Conservation (phyloP, 2,113 vertebrate species). For the Oostethus manadensis region DNA sequence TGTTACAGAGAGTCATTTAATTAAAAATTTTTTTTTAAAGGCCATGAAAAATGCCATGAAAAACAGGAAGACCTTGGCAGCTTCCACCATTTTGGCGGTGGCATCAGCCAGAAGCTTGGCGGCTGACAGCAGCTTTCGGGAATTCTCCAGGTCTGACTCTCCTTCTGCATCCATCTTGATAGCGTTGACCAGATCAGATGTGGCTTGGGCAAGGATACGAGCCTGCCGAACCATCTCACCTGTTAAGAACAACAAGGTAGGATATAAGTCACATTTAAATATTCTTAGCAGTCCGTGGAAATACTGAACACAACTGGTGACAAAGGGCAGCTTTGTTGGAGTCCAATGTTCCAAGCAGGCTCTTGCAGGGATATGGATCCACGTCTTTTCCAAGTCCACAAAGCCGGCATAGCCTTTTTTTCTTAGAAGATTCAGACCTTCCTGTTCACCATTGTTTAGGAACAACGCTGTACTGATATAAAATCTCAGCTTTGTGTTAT, state of each 20-base stretch:
- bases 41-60: neutral
- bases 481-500: too few species aligned
- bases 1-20: neutral
- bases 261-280: neutral
- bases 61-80: slow-evolving; percentile 81
- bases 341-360: too few species aligned
- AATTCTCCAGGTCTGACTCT: slow-evolving; percentile 92
- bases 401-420: too few species aligned
- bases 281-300: neutral
- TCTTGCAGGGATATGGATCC: too few species aligned
- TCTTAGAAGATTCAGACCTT: too few species aligned
- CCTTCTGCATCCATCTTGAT: slow-evolving; percentile 96
- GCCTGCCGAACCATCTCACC: slow-evolving; percentile 98
- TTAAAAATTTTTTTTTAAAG: too few species aligned
- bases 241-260: slow-evolving; percentile 36
- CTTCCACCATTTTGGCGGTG: slow-evolving; percentile 97
- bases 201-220: slow-evolving; percentile 92
- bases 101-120: slow-evolving; percentile 95
- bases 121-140: slow-evolving; percentile 88
- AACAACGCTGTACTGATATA: too few species aligned
- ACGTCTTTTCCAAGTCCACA: too few species aligned
- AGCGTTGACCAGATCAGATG: slow-evolving; percentile 92
- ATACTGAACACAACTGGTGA: too few species aligned
- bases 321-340: too few species aligned
- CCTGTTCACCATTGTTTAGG: too few species aligned